phyloP scores from a whole-genome alignment of 1,140 invertebrate genomes.

The Brachionus plicatilis region DNA sequence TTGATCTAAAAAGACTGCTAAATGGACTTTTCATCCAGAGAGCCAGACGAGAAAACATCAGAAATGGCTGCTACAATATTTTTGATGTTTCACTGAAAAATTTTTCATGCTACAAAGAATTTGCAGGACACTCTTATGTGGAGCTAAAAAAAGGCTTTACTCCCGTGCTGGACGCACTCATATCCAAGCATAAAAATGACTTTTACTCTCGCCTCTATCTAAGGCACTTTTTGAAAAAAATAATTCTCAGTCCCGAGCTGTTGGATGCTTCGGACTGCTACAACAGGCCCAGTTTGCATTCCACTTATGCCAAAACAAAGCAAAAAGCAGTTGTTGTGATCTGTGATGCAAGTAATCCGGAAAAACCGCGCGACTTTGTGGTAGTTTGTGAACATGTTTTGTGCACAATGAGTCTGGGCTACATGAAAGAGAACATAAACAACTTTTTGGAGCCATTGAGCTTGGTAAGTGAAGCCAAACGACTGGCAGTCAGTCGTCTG shows the following conservation, averaged over 20 bases:
- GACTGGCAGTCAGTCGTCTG: background rate
- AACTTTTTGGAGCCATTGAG: slow-evolving; percentile 6
- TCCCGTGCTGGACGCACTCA: slow-evolving; percentile 2
- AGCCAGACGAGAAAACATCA: slow-evolving; percentile 22
- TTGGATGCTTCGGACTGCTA: background rate
- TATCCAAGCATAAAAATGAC: background rate
- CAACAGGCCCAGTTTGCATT: slow-evolving; percentile 1
- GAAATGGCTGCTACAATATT: slow-evolving; percentile 28
- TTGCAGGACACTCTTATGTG: slow-evolving; percentile 5
- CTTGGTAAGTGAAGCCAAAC: background rate
- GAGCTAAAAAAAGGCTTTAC: slow-evolving; percentile 31
- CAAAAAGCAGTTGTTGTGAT: slow-evolving; percentile 3
- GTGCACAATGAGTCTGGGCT: slow-evolving; percentile 28
- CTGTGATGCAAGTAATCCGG: slow-evolving; percentile 8
- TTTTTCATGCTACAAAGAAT: slow-evolving; percentile 34
- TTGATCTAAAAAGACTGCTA: background rate
- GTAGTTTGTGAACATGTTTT: slow-evolving; percentile 11
- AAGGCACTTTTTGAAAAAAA: slow-evolving; percentile 35
- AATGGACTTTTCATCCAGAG: background rate
- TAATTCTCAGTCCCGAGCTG: slow-evolving; percentile 1
- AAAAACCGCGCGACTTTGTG: background rate
- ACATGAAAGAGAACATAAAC: slow-evolving; percentile 35
- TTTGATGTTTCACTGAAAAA: slow-evolving; percentile 32
- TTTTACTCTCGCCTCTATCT: background rate
- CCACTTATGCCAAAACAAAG: background rate